Evolutionary conservation across 2,113 vertebrate species (phyloP).

Genomic region (Zosterops japonicus): DNA sequence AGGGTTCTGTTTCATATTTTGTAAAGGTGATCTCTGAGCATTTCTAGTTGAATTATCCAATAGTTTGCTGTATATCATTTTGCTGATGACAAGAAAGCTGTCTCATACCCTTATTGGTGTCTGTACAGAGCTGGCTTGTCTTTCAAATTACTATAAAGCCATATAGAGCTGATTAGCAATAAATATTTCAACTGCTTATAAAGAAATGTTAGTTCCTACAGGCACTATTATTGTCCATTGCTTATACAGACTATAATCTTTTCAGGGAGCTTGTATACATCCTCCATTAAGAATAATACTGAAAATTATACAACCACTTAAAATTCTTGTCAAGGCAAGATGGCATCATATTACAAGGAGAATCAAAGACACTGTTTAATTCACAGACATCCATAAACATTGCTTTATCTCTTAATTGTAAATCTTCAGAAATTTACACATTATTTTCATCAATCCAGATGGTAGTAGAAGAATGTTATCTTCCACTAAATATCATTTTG

Average conservation of each 20-base stretch:
- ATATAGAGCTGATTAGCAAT: constrained; percentile 34
- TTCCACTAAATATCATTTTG: background rate
- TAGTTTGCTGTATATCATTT: constrained; percentile 37
- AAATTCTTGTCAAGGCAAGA: background rate
- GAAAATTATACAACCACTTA: background rate
- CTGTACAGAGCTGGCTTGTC: constrained; percentile 1
- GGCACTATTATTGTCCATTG: background rate
- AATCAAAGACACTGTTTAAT: background rate
- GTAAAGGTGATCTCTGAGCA: constrained; percentile 29
- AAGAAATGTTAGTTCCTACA: background rate
- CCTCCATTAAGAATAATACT: background rate
- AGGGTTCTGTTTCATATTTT: constrained; percentile 49
- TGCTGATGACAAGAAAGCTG: constrained; percentile 41
- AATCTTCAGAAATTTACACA: background rate
- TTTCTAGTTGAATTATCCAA: constrained; percentile 42
- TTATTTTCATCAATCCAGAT: constrained; percentile 11
- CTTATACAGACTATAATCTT: background rate
- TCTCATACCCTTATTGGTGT: background rate
- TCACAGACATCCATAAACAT: background rate
- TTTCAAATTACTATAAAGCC: constrained; percentile 2
- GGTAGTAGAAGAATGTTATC: background rate
- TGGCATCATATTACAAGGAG: background rate
- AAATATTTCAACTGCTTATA: constrained; percentile 52
- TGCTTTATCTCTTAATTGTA: constrained; percentile 11
- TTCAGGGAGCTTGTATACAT: background rate